Evolutionary conservation across 2,888 invertebrate species (phyloP).

Genomic region (Carabus problematicus): DNA sequence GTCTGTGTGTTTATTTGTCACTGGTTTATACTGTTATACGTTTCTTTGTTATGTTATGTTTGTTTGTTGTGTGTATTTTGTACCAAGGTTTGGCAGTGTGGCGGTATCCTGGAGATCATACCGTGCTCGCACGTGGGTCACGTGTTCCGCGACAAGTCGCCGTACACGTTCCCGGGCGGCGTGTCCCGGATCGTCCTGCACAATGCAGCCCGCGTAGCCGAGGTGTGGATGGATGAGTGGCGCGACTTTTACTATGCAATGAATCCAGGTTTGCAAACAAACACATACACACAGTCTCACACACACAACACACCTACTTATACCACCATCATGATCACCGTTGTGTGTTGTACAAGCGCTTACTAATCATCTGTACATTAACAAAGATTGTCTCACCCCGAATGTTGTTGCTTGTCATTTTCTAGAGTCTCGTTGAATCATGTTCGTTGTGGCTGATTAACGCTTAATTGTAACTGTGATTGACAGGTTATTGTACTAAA

Average conservation of each 20-base stretch:
- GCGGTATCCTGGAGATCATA: constrained; percentile 92
- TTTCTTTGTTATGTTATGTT: constrained; percentile 9
- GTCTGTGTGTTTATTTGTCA: too few relatives aligned
- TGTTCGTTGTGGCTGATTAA: too few relatives aligned
- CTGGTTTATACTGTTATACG: not conserved
- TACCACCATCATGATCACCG: not conserved
- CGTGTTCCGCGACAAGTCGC: constrained; percentile 97
- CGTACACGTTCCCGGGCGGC: constrained; percentile 99
- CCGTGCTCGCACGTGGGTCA: constrained; percentile 97
- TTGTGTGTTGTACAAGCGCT: not conserved
- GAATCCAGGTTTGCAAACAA: constrained; percentile 84
- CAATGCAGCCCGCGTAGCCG: constrained; percentile 97
- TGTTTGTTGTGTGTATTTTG: constrained; percentile 47
- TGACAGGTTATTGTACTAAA: too few relatives aligned
- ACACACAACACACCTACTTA: not conserved
- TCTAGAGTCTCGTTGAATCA: too few relatives aligned
- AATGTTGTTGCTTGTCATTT: too few relatives aligned
- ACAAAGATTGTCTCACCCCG: not conserved
- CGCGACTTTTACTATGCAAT: constrained; percentile 99
- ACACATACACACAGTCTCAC: constrained; percentile 1
- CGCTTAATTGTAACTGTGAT: too few relatives aligned
- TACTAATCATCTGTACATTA: too few relatives aligned
- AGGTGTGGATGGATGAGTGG: constrained; percentile 99
- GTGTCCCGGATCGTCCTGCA: constrained; percentile 96
- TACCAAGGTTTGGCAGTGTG: constrained; percentile 94